phyloP scores from a whole-genome alignment of 2,113 vertebrate genomes.

The Struthidea cinerea region DNA sequence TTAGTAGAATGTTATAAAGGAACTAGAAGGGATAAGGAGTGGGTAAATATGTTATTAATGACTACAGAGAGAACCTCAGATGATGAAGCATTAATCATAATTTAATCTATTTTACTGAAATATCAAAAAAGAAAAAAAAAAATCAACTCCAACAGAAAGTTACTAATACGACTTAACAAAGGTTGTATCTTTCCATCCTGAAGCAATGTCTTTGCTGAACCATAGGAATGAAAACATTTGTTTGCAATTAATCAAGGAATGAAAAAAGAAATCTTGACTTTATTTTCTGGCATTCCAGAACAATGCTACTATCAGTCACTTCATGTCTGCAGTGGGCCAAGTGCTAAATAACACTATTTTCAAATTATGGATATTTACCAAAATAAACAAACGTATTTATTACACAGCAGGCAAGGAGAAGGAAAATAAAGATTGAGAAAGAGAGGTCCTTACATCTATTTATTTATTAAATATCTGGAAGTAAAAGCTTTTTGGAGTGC shows the following conservation, averaged over 20 bases:
- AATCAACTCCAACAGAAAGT: conserved; percentile 3
- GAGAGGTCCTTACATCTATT: conserved; percentile 14
- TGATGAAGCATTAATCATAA: conserved; percentile 62
- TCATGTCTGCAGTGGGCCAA: conserved; percentile 28
- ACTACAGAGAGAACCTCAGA: conserved; percentile 34
- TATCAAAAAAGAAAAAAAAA: background rate
- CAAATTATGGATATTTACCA: conserved; percentile 56
- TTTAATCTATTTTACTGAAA: conserved; percentile 53
- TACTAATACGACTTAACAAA: conserved; percentile 19
- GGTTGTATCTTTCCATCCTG: background rate
- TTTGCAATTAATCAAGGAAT: conserved; percentile 55
- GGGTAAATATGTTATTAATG: conserved; percentile 17
- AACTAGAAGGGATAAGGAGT: background rate
- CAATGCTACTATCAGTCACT: conserved; percentile 27
- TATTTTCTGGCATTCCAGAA: conserved; percentile 6
- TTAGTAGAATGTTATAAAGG: conserved; percentile 11
- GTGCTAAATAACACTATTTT: conserved; percentile 62
- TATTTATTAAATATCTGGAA: conserved; percentile 66
- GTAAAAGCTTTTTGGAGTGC: conserved; percentile 31
- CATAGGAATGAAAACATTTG: conserved; percentile 37
- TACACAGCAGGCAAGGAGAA: background rate
- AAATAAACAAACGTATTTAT: conserved; percentile 56
- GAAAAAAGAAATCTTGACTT: conserved; percentile 48
- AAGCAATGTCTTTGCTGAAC: conserved; percentile 12
- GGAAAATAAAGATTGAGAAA: conserved; percentile 1